Evolutionary conservation across 2,113 vertebrate genomes (phyloP), one percentile per base, ranked within the genome.

Genomic region (Alligator sinensis): DNA sequence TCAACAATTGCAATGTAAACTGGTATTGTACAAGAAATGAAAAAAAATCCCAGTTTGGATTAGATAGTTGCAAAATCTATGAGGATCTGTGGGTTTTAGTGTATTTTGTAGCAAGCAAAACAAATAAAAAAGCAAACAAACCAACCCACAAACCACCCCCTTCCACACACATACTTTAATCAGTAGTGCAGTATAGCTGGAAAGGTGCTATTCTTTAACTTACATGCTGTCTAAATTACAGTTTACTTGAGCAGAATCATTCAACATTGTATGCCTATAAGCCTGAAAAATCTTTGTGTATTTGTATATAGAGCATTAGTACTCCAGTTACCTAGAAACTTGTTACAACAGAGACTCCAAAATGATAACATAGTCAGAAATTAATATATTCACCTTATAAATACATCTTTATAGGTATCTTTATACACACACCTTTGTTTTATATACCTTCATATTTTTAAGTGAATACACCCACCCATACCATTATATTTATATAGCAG

Each of bases 201-300:
- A 47, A 74, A 74, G 12, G 47, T 74, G 24, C 12, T 47, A 47
- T 38, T 74, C 70, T 47, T 14, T 74, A 47, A 38, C 38, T 47
- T 74, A 47, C 12, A 47, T 24, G 24, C 21, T 13, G 11, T 47
- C 21, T 74, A 27, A 47, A 47, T 59, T 12, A 0, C 47, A 1
- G 47, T 47, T 6, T 11, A 12, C 7, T 9, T 79, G 66, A 57
- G 14, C 1, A 59, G 66, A 82, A 63, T 34, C n/a, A 0, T 54
- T 87, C 79, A 64, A 14, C 14, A 1, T 27, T 0, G 2, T 27
- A 76, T 11, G 24, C n/a, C 18, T 34, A 27, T 5, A 55, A 24
- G 64, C 77, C 74, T 83, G 28, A 80, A 82, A 61, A 10, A 10
- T 9, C 72, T 34, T 47, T 47, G 19, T 80, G 27, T 62, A 63